A percentile compares a stretch with the other conserved stretches of the same genome.
phyloP scores from a whole-genome alignment of 1,140 invertebrate genomes.

The Drosophila melanica region DNA sequence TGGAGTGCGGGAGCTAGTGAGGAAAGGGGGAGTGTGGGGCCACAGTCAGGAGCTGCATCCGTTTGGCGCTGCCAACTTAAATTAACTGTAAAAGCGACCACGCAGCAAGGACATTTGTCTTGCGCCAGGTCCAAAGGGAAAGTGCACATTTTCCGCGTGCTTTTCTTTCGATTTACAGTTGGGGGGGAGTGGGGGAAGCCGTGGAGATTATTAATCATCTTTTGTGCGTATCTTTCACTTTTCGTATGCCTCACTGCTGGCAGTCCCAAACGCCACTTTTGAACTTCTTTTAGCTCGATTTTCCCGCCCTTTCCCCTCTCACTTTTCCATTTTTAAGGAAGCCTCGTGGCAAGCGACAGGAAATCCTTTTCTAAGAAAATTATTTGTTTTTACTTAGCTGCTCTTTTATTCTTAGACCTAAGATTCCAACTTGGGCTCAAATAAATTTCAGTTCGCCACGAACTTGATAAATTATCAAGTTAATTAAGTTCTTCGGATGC shows the following conservation, averaged over 20 bases:
- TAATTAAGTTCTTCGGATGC: conserved; percentile 73
- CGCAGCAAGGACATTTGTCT: conserved; percentile 82
- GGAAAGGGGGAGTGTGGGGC: background rate
- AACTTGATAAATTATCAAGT: conserved; percentile 79
- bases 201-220: conserved; percentile 80
- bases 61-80: conserved; percentile 71
- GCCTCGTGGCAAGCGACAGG: conserved; percentile 27
- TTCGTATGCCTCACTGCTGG: conserved; percentile 65
- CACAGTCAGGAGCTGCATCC: conserved; percentile 52
- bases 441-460: conserved; percentile 75
- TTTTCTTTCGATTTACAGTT: conserved; percentile 20
- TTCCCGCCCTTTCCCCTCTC: conserved; percentile 10
- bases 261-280: conserved; percentile 39
- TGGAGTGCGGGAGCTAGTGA: background rate
- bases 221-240: conserved; percentile 72
- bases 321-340: background rate
- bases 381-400: conserved; percentile 37
- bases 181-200: conserved; percentile 4
- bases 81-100: conserved; percentile 83
- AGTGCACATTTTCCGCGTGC: conserved; percentile 44
- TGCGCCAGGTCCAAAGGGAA: conserved; percentile 44
- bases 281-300: conserved; percentile 43
- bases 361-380: conserved; percentile 67
- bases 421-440: conserved; percentile 38
- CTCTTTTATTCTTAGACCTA: conserved; percentile 26